Conservation (phyloP, 2,113 vertebrate species). For the Labeo catla region DNA sequence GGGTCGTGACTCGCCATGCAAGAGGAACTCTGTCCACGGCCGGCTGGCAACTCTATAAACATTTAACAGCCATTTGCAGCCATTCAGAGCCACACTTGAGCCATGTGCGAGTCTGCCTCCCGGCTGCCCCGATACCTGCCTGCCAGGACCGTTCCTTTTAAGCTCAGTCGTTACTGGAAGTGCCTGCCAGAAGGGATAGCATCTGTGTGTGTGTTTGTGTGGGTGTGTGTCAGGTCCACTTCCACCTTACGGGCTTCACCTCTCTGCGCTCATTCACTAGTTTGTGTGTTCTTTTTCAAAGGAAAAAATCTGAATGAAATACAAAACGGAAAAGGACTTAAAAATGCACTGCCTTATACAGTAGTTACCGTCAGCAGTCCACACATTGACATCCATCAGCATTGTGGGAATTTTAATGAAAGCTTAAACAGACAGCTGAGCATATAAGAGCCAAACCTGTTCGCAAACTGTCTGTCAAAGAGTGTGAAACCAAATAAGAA, state of each 20-base stretch:
- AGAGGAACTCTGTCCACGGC: slow-evolving; percentile 48
- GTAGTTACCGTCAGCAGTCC: not conserved
- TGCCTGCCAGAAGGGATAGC: slow-evolving; percentile 42
- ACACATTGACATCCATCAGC: slow-evolving; percentile 17
- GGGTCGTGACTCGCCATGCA: slow-evolving; percentile 31
- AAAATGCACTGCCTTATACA: not conserved
- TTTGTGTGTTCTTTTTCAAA: not conserved
- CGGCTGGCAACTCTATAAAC: slow-evolving; percentile 58
- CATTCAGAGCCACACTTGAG: slow-evolving; percentile 37
- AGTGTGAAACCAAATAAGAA: slow-evolving; percentile 16
- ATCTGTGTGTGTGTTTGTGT: not conserved
- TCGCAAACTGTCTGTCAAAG: slow-evolving; percentile 24
- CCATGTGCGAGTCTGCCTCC: slow-evolving; percentile 33
- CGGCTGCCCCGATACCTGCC: slow-evolving; percentile 39
- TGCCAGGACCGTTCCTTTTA: slow-evolving; percentile 44
- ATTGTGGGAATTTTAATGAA: slow-evolving; percentile 36
- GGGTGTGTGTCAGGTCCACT: slow-evolving; percentile 44
- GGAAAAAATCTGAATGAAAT: not conserved
- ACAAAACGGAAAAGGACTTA: not conserved
- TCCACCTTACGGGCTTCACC: slow-evolving; percentile 47
- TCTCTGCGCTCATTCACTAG: slow-evolving; percentile 29
- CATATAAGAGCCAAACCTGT: not conserved
- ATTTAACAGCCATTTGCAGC: slow-evolving; percentile 52
- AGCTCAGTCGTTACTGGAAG: slow-evolving; percentile 33
- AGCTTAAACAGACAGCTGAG: slow-evolving; percentile 6